Base-by-base conservation (phyloP, 2,888 invertebrate species). In the Ophion slaviceki region DNA sequence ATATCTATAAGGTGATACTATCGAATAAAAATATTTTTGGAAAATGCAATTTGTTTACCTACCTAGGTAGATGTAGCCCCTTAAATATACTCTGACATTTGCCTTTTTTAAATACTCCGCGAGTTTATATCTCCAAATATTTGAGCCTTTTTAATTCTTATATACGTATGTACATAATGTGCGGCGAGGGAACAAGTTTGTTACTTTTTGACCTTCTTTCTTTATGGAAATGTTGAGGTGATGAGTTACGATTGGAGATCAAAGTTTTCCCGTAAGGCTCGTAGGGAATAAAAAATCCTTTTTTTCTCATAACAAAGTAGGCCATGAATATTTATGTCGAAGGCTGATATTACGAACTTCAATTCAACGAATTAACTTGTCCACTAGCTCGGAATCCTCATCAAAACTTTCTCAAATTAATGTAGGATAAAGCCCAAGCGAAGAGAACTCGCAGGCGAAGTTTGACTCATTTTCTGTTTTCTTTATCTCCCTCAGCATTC, bases 401-500 rank as follows among this genome's bases (percentile, higher is more conserved):
- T 53, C 53, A 53, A 53, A 53, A 53, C 53, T 53, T 53, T 17
- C 5, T 53, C 17, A 53, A 53, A 53, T 53, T 53, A 53, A 53
- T 53, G 17, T 40, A 40, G 1, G 40, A 40, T 8, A 8, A 7
- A 40, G 40, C 17, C 11, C 2, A 1, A 53, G 17, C 53, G 53
- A 53, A 53, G 14, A 3, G 53, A 53, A 8, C 40, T 40, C 40
- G 40, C 40, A 6, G 40, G 8, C 40, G 2, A 53, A 53, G 53
- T 53, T 17, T 17, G 11, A 53, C 17, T 53, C 2, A 14, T 53
- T 66, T 40, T 75, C 40, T 62, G 1, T 45, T 28, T 28, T 72
- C 53, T 74, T 70, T 88, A 88, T 10, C 61, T 74, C 67, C 88
- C 88, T 10, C 85, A 92, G 92, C 79, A 80, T 91, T 11, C 88